Conservation (phyloP, 2,113 vertebrate genomes). For the Tyrannus savana region DNA sequence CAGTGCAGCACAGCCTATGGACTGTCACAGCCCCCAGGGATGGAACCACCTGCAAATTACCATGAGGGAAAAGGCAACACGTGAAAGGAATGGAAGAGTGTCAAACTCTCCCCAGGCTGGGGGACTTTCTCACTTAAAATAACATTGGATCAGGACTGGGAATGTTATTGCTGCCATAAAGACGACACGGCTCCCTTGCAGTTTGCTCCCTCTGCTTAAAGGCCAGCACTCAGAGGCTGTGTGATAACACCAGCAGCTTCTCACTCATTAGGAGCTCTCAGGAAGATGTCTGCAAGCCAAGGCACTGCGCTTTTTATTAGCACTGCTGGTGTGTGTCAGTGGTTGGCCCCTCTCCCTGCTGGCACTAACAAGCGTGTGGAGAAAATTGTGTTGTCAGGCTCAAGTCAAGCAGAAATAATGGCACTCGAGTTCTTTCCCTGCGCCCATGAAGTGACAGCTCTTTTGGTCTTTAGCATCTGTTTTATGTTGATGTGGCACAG, state of each 20-base stretch:
- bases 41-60: background rate
- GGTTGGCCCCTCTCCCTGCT: background rate
- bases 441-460: background rate
- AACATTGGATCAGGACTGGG: background rate
- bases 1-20: accelerated
- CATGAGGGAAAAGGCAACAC: background rate
- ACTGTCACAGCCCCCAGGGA: background rate
- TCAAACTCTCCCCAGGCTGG: too few relatives aligned
- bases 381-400: background rate
- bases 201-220: background rate
- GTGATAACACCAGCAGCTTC: background rate
- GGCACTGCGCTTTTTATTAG: background rate
- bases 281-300: background rate
- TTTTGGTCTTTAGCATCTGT: background rate
- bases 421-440: background rate
- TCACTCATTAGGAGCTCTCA: background rate
- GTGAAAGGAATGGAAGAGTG: background rate
- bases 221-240: background rate
- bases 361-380: background rate
- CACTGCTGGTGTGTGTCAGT: background rate
- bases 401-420: conserved; percentile 18
- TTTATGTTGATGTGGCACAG: background rate
- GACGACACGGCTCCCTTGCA: background rate
- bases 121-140: background rate
- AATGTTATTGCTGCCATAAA: background rate